phyloP scores from a whole-genome alignment of 2,888 invertebrate species.

The Pherbina coryleti region DNA sequence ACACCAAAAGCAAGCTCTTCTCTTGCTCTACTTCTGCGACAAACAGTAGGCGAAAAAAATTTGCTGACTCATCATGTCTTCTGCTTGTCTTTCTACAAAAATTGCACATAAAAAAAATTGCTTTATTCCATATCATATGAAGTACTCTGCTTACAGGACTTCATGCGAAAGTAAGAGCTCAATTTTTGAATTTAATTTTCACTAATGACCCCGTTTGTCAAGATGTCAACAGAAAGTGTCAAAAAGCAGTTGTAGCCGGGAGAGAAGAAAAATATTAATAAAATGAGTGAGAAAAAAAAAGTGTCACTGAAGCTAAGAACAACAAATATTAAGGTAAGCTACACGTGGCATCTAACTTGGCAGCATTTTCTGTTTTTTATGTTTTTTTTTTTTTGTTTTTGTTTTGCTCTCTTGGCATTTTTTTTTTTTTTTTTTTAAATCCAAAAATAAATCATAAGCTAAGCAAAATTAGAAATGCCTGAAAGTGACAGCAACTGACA shows the following conservation, averaged over 20 bases:
- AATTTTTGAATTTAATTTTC: conserved; percentile 6
- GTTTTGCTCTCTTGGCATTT: neutral
- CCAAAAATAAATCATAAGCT: conserved; percentile 11
- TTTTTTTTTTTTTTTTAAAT: no score
- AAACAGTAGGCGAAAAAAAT: neutral
- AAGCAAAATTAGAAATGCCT: conserved; percentile 22
- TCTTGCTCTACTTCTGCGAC: neutral
- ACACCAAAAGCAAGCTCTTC: neutral
- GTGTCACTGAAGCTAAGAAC: no score
- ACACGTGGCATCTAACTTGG: neutral
- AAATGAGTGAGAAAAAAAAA: neutral
- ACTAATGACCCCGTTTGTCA: conserved; percentile 34
- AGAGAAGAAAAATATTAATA: neutral
- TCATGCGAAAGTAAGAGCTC: no score
- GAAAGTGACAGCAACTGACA: conserved; percentile 25
- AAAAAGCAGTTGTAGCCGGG: neutral
- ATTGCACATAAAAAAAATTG: no score
- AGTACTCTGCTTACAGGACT: no score
- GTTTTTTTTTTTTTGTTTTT: neutral
- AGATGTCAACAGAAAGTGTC: conserved; percentile 20
- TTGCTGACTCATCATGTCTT: neutral
- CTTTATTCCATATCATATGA: no score
- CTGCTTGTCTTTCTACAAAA: no score
- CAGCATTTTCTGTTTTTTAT: neutral
- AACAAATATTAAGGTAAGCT: neutral